Evolutionary conservation across 1,140 invertebrate genomes (phyloP), one percentile per base, ranked within the genome.

Genomic region (Megathymus violae): DNA sequence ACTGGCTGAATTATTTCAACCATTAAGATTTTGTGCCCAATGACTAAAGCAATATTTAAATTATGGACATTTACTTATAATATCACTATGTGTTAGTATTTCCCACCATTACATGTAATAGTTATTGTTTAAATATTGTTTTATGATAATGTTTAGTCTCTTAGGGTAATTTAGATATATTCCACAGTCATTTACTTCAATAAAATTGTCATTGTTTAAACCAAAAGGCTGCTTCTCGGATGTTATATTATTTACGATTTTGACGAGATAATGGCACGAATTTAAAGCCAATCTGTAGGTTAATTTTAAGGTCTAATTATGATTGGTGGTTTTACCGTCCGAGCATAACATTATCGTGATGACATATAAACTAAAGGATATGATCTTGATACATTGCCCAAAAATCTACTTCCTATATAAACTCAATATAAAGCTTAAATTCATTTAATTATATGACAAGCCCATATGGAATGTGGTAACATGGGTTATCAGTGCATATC

Each of bases 401-500:
- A 71, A 76, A 78, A 80, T 82, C 66, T 78, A 80, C 59, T 78
- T 78, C 77, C 73, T 82, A 84, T 82, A 84, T 80, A 71, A 64
- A 84, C 62, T 79, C 69, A 63, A 74, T 80, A 70, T 71, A 79
- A 78, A 74, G 74, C 79, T 83, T 80, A 67, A 76, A 79, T 75
- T 84, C 74, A 74, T 80, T 69, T 78, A 74, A 67, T 74, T 66
- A 71, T 74, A 73, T 78, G 74, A 81, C 71, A 62, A 70, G 65
- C 88, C 84, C 84, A 76, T 80, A 36, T 58, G 38, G 36, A 73
- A 80, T 75, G 79, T 84, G 85, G 88, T 87, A 76, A 70, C 64
- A 66, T 85, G 83, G 88, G 85, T 84, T 80, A 85, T 90, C 84
- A 89, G 86, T 91, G 88, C 88, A 91, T 91, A 91, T 91, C 88